These are phyloP conservation scores for Drosophila yooni DNA, from an alignment of 2,888 invertebrate genomes.

Conservation along the genomic window DNA sequence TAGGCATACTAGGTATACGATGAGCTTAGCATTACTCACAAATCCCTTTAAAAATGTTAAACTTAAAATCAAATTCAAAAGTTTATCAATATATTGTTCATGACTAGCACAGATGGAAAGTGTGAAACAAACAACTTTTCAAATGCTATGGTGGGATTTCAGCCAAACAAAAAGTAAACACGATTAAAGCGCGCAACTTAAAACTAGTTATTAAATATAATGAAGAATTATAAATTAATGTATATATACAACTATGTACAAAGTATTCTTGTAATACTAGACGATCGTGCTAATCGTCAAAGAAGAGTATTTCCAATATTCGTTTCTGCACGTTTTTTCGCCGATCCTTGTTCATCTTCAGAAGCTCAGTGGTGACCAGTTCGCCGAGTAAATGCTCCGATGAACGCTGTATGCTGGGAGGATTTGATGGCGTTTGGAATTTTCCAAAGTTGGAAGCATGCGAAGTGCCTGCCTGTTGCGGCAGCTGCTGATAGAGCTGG, in stretches of 20 bases:
- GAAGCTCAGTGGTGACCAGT: conserved; percentile 84
- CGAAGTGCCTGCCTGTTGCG: conserved; percentile 69
- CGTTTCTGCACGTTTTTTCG: conserved; percentile 84
- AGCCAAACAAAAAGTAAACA: conserved; percentile 20
- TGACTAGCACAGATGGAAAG: conserved; percentile 70
- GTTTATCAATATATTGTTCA: conserved; percentile 30
- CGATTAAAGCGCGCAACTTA: conserved; percentile 22
- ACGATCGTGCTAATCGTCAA: conserved; percentile 80
- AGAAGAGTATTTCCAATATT: conserved; percentile 85
- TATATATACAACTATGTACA: conserved; percentile 53
- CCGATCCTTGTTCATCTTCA: conserved; percentile 84
- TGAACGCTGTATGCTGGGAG: conserved; percentile 73
- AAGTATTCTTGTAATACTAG: conserved; percentile 23
- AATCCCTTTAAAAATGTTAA: conserved; percentile 19
- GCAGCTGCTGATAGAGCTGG: conserved; percentile 84
- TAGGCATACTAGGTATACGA: conserved; percentile 27
- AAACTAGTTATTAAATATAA: conserved; percentile 11
- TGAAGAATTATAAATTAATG: conserved; percentile 10
- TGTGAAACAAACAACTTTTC: conserved; percentile 33
- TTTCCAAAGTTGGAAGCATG: conserved; percentile 76
- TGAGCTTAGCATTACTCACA: conserved; percentile 1
- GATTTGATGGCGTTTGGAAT: conserved; percentile 78
- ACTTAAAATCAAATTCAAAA: conserved; percentile 7
- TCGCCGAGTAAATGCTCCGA: conserved; percentile 85
- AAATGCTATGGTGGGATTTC: conserved; percentile 66